These are phyloP conservation scores for Muntiacus reevesi DNA, from an alignment of 2,113 vertebrate species.

Conservation along the genomic window DNA sequence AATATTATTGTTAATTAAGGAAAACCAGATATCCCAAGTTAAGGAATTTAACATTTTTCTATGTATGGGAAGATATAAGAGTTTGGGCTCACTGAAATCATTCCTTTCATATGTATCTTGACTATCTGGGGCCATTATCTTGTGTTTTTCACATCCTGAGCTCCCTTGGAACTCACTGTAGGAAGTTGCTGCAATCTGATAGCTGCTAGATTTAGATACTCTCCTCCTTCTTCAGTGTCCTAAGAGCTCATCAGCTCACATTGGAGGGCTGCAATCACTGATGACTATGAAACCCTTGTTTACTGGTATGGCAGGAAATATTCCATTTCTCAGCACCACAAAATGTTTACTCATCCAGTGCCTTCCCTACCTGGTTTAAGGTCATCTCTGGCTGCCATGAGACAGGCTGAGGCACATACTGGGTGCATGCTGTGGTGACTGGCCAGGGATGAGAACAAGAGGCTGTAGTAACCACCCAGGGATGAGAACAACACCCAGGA, in stretches of 20 bases:
- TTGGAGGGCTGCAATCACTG: neutral
- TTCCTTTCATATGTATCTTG: neutral
- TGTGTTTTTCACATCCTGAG: neutral
- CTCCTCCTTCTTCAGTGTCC: neutral
- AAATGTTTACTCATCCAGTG: neutral
- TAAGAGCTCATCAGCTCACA: neutral
- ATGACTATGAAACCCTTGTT: neutral
- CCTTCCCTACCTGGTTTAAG: neutral
- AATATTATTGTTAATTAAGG: neutral
- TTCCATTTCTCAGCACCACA: neutral
- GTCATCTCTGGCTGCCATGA: neutral
- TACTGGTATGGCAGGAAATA: neutral
- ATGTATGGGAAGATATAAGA: neutral
- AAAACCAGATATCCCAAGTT: neutral
- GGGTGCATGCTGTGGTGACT: neutral
- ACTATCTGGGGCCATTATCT: neutral
- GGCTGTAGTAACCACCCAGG: accelerated
- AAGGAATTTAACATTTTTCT: neutral
- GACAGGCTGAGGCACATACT: no score
- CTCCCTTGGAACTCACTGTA: neutral
- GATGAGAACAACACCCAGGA: neutral
- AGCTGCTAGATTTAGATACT: neutral
- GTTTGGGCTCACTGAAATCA: neutral
- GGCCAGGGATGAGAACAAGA: accelerated
- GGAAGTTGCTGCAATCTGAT: neutral